A percentile compares a stretch with the other conserved stretches of the same genome.
phyloP scores from a whole-genome alignment of 2,797 vertebrate species.

The Anguilla obscura region DNA sequence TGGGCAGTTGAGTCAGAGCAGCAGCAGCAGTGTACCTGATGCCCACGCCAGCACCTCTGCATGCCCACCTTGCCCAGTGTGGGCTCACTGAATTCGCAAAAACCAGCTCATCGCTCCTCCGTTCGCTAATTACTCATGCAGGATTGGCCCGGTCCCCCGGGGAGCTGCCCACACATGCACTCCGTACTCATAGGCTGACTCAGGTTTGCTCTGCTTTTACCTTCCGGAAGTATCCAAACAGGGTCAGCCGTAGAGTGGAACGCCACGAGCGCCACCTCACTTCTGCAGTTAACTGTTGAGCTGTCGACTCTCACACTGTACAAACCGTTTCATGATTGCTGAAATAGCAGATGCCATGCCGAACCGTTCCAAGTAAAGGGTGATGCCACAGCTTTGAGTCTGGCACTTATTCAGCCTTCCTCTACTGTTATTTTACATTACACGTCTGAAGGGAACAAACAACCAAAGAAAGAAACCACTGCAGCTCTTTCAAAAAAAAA shows the following conservation, averaged over 20 bases:
- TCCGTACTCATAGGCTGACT: background rate
- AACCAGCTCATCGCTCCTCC: slow-evolving; percentile 15
- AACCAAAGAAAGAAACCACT: background rate
- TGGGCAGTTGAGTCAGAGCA: background rate
- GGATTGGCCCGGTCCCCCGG: background rate
- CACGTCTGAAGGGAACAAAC: background rate
- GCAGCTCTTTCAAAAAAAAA: no score
- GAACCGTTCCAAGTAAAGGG: background rate
- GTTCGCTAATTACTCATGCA: slow-evolving; percentile 2
- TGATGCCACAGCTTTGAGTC: background rate
- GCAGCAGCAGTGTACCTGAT: background rate
- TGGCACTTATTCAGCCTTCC: background rate
- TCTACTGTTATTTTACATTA: background rate
- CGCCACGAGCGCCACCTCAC: background rate
- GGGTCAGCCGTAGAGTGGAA: background rate
- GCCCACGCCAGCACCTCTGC: slow-evolving; percentile 8
- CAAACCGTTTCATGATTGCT: background rate
- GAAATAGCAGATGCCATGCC: background rate
- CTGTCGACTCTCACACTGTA: background rate
- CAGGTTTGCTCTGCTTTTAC: background rate
- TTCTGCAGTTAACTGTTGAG: background rate
- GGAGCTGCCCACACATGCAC: background rate
- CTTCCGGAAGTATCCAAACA: background rate
- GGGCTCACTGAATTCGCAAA: background rate
- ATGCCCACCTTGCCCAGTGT: background rate